Evolutionary conservation across 2,113 vertebrate genomes (phyloP), one percentile per base, ranked within the genome.

Genomic region (Acanthochromis polyacanthus): DNA sequence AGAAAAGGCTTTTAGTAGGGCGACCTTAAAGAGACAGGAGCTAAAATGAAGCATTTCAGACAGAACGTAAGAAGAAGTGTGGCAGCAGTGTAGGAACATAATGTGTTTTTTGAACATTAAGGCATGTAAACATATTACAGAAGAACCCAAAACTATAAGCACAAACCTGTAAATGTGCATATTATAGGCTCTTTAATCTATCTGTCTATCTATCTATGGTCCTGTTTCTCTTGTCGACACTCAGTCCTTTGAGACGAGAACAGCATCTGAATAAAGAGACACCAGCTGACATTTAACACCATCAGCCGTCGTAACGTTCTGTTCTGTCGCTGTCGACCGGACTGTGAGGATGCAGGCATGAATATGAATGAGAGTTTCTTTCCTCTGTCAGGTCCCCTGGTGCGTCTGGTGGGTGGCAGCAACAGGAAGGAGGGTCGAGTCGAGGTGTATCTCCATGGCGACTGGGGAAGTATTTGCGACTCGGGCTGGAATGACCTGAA

Each of bases 401-500:
- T 96, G 79, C 94, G 94, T 43, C 92, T 96, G 0, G 91, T 81
- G 40, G 94, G 93, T 2, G 94, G 95, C 32, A 75, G 90, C 67
- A 85, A 78, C 78, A 90, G 89, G 23, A 95, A 92, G 81, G 94
- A 95, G 89, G 95, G 95, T 40, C 91, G 94, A 4, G 95, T 96
- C 16, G 95, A 96, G 90, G 93, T 96, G 56, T 94, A 95, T 71
- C 85, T 95, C 62, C 90, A 94, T 25, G 94, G 94, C 2, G 92
- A 93, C 84, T 96, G 95, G 95, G 95, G 95, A n/a, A 91, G 91
- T 20, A 93, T 96, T 50, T 96, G 95, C 20, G 95, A 95, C 69
- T 90, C 93, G 0, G 95, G 93, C 48, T 96, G 95, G 95, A 95
- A 94, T 3, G 88, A 95, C 87, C 87, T 94, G 40, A 94, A 94